Conservation (phyloP, 35 echinoderm and acorn worm species). For the Ptychodera flava region DNA sequence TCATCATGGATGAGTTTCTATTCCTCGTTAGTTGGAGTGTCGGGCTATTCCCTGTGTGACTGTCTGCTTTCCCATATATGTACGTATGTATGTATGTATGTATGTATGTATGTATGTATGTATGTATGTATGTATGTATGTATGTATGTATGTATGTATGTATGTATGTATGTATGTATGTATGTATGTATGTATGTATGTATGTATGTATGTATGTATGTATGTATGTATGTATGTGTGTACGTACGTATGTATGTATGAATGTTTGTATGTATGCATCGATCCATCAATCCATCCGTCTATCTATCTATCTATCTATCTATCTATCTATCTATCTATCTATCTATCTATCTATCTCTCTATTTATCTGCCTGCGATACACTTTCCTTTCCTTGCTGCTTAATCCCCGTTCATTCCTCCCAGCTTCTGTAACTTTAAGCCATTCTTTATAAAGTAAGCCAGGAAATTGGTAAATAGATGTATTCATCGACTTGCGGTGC, state of each 20-base stretch:
- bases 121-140: background rate
- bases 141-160: slow-evolving; percentile 2
- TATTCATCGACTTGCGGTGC: too few relatives aligned
- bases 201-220: background rate
- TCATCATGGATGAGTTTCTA: too few relatives aligned
- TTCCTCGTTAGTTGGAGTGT: too few relatives aligned
- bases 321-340: background rate
- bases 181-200: background rate
- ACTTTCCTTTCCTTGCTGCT: too few relatives aligned
- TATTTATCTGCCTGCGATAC: background rate
- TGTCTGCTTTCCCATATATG: background rate
- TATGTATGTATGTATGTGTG: background rate
- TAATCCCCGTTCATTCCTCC: too few relatives aligned
- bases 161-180: slow-evolving; percentile 2
- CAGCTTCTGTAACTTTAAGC: too few relatives aligned
- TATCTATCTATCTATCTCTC: background rate
- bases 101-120: background rate
- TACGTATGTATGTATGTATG: background rate
- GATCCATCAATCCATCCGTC: background rate
- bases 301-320: background rate
- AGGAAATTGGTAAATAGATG: too few relatives aligned
- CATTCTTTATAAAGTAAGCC: too few relatives aligned
- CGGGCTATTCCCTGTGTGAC: background rate
- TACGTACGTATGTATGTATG: background rate
- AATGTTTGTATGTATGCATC: background rate